Percentiles rank a stretch among this genome's conserved stretches.
Conservation (phyloP, 2,113 vertebrate genomes). For the Peromyscus maniculatus region DNA sequence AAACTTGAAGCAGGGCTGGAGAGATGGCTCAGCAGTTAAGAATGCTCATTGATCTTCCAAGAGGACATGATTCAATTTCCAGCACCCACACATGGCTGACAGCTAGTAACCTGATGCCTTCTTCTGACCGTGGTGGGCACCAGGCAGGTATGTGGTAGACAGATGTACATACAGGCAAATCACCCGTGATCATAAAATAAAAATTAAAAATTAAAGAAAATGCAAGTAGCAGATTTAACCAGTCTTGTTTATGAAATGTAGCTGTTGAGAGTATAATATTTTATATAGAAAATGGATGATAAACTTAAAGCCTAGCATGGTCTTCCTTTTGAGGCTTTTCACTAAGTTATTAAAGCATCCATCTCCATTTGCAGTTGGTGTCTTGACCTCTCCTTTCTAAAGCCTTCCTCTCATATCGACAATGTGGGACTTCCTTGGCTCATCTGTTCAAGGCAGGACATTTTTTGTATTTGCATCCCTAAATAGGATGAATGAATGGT, state of each 20-base stretch:
- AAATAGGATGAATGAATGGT: neutral
- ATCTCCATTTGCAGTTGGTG: neutral
- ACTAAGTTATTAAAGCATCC: neutral
- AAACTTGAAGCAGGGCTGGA: neutral
- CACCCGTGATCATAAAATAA: too few relatives aligned
- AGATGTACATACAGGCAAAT: neutral
- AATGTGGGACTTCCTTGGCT: neutral
- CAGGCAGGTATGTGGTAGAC: neutral
- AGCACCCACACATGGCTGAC: neutral
- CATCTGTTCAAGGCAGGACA: accelerated
- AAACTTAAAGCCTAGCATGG: neutral
- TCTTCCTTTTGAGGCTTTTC: neutral
- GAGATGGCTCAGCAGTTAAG: neutral
- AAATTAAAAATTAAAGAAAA: neutral
- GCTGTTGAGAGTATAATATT: neutral
- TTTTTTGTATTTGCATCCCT: neutral
- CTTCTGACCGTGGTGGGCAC: neutral
- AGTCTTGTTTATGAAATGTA: conserved; percentile 32
- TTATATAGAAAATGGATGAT: neutral
- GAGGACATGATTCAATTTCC: neutral
- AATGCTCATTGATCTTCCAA: neutral
- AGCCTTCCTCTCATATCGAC: neutral
- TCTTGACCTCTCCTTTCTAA: neutral
- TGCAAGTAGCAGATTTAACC: neutral
- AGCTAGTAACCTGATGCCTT: neutral